phyloP scores from a whole-genome alignment of 2,888 invertebrate species.

The Lithodes maja region DNA sequence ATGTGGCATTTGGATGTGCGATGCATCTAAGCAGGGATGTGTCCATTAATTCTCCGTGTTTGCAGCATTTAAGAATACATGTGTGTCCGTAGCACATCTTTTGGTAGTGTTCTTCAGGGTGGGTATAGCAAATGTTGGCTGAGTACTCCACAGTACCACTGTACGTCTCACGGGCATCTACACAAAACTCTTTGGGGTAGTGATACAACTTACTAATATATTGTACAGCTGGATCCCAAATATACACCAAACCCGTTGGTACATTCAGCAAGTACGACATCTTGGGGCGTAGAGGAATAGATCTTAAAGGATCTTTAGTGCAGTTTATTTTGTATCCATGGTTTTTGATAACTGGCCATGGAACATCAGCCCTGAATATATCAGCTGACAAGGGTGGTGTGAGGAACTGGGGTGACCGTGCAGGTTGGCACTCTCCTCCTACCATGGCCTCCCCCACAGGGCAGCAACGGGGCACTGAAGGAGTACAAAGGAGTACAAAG shows the following conservation, averaged over 20 bases:
- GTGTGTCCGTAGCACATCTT: constrained; percentile 10
- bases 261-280: constrained; percentile 15
- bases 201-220: not conserved
- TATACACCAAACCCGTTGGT: constrained; percentile 12
- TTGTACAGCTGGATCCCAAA: not conserved
- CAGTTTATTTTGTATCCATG: constrained; percentile 21
- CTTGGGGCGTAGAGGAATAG: not conserved
- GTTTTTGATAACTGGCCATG: constrained; percentile 36
- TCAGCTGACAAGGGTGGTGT: constrained; percentile 35
- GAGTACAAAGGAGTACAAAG: too few relatives aligned
- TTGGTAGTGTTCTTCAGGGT: constrained; percentile 14
- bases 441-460: constrained; percentile 41
- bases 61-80: constrained; percentile 51
- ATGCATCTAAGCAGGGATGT: not conserved
- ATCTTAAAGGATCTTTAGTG: constrained; percentile 11
- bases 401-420: constrained; percentile 15
- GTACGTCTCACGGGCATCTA: constrained; percentile 27
- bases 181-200: constrained; percentile 31
- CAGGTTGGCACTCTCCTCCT: not conserved
- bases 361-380: not conserved
- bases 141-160: constrained; percentile 33
- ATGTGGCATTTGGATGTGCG: not conserved
- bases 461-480: constrained; percentile 45
- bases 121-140: constrained; percentile 36
- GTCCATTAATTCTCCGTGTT: constrained; percentile 35